Percentiles rank a stretch among this genome's conserved stretches.
phyloP scores from a whole-genome alignment of 2,888 invertebrate genomes.

The Sericinus montela region DNA sequence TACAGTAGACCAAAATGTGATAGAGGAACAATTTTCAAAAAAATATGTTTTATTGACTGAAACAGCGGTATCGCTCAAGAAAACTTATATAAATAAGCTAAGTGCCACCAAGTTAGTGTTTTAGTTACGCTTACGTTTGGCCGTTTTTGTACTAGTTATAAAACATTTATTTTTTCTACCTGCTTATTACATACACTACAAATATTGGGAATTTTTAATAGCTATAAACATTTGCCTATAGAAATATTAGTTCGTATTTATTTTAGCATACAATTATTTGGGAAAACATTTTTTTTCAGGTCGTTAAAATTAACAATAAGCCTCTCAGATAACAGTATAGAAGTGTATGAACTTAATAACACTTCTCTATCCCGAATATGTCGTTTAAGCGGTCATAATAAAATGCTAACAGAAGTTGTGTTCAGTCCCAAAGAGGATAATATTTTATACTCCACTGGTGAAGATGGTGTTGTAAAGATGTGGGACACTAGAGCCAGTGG shows the following conservation, averaged over 20 bases:
- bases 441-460: conserved; percentile 79
- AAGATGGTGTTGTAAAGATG: conserved; percentile 77
- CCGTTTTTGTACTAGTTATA: too few species aligned
- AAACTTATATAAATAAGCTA: conserved; percentile 81
- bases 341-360: conserved; percentile 56
- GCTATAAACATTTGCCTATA: too few species aligned
- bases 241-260: too few species aligned
- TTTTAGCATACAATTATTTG: too few species aligned
- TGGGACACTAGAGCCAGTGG: conserved; percentile 82
- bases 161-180: too few species aligned
- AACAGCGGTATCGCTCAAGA: conserved; percentile 70
- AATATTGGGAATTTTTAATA: too few species aligned
- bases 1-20: conserved; percentile 40
- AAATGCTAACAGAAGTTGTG: conserved; percentile 75
- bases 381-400: conserved; percentile 63
- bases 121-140: too few species aligned
- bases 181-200: too few species aligned
- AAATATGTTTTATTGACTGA: conserved; percentile 63
- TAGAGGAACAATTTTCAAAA: conserved; percentile 51
- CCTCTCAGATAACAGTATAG: conserved; percentile 55
- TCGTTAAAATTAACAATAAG: conserved; percentile 55
- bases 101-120: conserved; percentile 75
- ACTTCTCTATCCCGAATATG: conserved; percentile 48
- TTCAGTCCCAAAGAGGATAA: conserved; percentile 78
- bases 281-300: conserved; percentile 32